Base-by-base conservation (phyloP, 1,140 invertebrate species). In the Drosophila mojavensis region DNA sequence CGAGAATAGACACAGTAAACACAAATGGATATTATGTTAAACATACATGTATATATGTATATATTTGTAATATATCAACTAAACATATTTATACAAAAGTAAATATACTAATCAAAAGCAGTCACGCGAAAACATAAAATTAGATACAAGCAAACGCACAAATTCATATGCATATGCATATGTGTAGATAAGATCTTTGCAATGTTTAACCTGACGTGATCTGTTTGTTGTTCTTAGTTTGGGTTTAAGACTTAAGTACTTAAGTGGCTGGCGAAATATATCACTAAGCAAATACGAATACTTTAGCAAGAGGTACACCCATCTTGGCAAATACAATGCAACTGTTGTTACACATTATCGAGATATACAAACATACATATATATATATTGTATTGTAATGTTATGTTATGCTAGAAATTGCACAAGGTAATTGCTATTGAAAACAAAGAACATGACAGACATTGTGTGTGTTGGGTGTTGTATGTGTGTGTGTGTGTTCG, bases 221-320 rank as follows among this genome's bases (percentile, higher is more conserved):
- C 28, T 58, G 1, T 5, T 4, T 15, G 28, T 47, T 60, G 53
- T 51, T 64, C 54, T 47, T 36, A 36, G 33, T 45, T 30, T 30
- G 28, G 69, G 51, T 36, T 55, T 41, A 41, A 36, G 60, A 83
- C 83, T 86, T 86, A 86, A 86, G 82, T 88, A 86, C 82, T 79
- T 82, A 86, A 79, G 69, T 88, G 83, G 79, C 76, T 76, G 69
- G 76, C 66, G 73, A 70, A 72, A 74, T 61, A 68, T 79, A 74
- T 78, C 6, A 26, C 69, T 36, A 47, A 82, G 72, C 79, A 82
- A 79, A 79, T 79, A 79, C 65, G 39, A 86, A 88, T 86, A 86
- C 76, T 86, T 86, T 88, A 79, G 79, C 72, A 66, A 69, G 77
- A 54, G 41, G 59, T 60, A 53, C 55, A 74, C 64, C 79, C 79